Evolutionary conservation across 1,140 invertebrate species (phyloP), one percentile per base, ranked within the genome.

Genomic region (Ephestia elutella): DNA sequence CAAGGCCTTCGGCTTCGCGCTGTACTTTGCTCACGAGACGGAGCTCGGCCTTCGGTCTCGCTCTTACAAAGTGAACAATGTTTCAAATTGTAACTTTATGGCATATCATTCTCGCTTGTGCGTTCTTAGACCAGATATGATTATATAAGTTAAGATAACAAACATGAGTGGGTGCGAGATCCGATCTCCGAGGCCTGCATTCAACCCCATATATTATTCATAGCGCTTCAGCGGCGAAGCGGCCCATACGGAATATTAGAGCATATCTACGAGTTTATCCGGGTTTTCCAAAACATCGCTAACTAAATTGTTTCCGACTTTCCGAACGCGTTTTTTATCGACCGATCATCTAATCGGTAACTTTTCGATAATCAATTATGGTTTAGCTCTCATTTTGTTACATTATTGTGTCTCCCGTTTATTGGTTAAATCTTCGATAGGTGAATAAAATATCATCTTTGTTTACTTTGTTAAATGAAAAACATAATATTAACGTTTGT

Each of bases 201-300:
- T 66, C 75, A 59, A 66, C 54, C 57, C 70, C 57, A 75, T 87
- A 79, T 82, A 82, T 85, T 85, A 87, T 87, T 82, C 84, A 87
- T 81, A 75, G 78, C 66, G 80, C 81, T 85, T 85, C 81, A 83
- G 69, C 79, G 71, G 62, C 71, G 68, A 59, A 67, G 56, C 77
- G 70, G 65, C 66, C 76, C 80, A 85, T 66, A 87, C 80, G 77
- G 84, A 85, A 87, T 87, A 85, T 85, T 85, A 82, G 84, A 80
- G 70, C 70, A 66, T 71, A 75, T 73, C 68, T 75, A 57, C 73
- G 59, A 73, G 72, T 78, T 81, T 73, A 75, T 75, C 72, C 72
- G 57, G 71, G 64, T 82, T 80, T 78, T 78, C 74, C 71, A 79
- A 79, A 80, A 76, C 73, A 78, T 70, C 65, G 74, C 70, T 82